Conservation (phyloP, 2,888 invertebrate species). For the Lycaena phlaeas region DNA sequence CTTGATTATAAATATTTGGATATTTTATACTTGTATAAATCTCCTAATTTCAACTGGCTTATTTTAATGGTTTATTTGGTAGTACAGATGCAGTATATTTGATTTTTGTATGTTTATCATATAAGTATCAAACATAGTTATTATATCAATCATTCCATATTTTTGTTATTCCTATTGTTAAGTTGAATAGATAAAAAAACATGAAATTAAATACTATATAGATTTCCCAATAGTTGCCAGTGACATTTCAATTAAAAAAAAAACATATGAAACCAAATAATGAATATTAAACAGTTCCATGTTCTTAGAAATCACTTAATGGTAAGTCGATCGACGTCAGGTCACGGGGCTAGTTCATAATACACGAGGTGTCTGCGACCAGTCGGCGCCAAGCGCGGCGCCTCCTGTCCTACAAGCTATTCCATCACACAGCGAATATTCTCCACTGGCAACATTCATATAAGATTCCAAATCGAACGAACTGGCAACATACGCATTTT, state of each 20-base stretch:
- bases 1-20: no score
- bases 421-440: conserved; percentile 24
- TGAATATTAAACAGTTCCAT: conserved; percentile 33
- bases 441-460: conserved; percentile 17
- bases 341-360: conserved; percentile 70
- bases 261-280: conserved; percentile 9
- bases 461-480: not conserved
- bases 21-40: no score
- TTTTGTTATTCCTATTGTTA: no score
- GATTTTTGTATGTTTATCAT: no score
- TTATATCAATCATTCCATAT: no score
- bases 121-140: no score
- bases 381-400: conserved; percentile 68
- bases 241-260: not conserved
- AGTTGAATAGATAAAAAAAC: no score
- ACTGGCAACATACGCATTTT: conserved; percentile 28
- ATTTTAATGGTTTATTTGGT: no score
- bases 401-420: conserved; percentile 61
- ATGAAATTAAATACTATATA: not conserved
- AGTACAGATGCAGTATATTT: no score
- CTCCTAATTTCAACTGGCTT: no score
- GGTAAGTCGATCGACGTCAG: conserved; percentile 65
- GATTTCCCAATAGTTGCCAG: not conserved
- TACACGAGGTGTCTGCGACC: conserved; percentile 70
- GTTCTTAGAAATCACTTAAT: conserved; percentile 45